Conservation (phyloP, 2,888 invertebrate species). For the Euzophera pinguis region DNA sequence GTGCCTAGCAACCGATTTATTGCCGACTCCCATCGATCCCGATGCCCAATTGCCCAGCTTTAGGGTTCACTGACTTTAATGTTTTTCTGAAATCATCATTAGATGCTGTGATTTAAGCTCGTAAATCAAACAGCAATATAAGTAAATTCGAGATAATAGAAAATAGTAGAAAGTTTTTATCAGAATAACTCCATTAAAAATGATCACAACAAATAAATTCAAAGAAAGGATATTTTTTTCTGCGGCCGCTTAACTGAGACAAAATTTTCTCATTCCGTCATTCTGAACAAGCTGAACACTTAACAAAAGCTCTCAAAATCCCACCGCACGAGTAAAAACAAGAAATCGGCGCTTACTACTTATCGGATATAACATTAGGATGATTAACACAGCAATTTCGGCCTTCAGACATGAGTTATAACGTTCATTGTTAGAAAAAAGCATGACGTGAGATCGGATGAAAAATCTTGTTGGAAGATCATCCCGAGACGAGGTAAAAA, state of each 20-base stretch:
- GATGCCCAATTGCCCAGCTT: neutral
- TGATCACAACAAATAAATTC: constrained; percentile 13
- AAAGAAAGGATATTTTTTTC: constrained; percentile 19
- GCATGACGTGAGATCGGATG: constrained; percentile 33
- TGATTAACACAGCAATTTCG: constrained; percentile 20
- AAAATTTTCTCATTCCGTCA: constrained; percentile 50
- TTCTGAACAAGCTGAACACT: constrained; percentile 56
- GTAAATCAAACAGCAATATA: too few species aligned
- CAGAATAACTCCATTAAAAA: too few species aligned
- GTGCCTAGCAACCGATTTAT: constrained; percentile 12
- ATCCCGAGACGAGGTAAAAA: constrained; percentile 61
- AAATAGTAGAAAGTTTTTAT: too few species aligned
- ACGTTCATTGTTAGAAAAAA: constrained; percentile 19
- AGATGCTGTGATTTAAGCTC: too few species aligned
- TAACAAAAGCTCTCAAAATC: constrained; percentile 65
- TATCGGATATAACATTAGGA: constrained; percentile 36
- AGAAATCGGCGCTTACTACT: constrained; percentile 46
- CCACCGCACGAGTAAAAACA: constrained; percentile 64
- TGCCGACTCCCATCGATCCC: constrained; percentile 6
- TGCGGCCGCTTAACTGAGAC: constrained; percentile 27
- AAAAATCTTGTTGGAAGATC: constrained; percentile 37
- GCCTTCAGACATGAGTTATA: constrained; percentile 17
- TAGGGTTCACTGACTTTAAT: neutral
- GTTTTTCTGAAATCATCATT: neutral
- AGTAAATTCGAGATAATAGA: too few species aligned